Base-by-base conservation (phyloP, 2,888 invertebrate species). In the Orthosia gothica region DNA sequence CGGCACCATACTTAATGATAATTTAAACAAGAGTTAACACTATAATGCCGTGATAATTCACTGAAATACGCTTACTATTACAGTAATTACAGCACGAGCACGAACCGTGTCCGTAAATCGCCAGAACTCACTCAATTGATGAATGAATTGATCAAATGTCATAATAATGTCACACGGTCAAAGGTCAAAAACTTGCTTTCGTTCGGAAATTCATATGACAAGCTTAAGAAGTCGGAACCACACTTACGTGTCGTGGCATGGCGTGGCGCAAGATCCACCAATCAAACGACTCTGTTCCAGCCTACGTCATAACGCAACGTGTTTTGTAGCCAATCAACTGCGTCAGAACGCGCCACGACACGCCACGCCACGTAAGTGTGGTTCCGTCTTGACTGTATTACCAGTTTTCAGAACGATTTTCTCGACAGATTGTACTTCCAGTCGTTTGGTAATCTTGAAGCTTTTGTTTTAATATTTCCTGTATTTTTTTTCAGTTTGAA, bases 131-230 rank as follows among this genome's bases (percentile, higher is more conserved):
- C 3, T 26, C 4, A 40, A 40, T 40, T 9, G 4, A 40, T 32
- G n/a, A n/a, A n/a, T 32, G 26, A 32, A 54, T 70, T 78, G 58
- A 73, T 55, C 71, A 85, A 87, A 90, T 91, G 92, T 91, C 92
- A 90, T 73, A 87, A 83, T 88, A 91, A 89, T 92, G 92, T 91
- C 92, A 92, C 79, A 84, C 79, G 91, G 87, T 87, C 91, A 92
- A 92, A 91, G 91, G 89, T 91, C 89, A 89, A 87, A 86, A 71
- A 85, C 47, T 64, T 78, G 23, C n/a, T 47, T 85, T 83, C 90
- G 90, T 91, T 92, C 91, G 58, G 86, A 89, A 92, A 91, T 76
- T 15, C 5, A 32, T n/a, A 3, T 1, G 16, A n/a, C 0, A n/a
- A 2, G 13, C 5, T 23, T 18, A 3, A n/a, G n/a, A n/a, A n/a